Conservation (phyloP, 2,888 invertebrate genomes). For the Eupithecia exiguata region DNA sequence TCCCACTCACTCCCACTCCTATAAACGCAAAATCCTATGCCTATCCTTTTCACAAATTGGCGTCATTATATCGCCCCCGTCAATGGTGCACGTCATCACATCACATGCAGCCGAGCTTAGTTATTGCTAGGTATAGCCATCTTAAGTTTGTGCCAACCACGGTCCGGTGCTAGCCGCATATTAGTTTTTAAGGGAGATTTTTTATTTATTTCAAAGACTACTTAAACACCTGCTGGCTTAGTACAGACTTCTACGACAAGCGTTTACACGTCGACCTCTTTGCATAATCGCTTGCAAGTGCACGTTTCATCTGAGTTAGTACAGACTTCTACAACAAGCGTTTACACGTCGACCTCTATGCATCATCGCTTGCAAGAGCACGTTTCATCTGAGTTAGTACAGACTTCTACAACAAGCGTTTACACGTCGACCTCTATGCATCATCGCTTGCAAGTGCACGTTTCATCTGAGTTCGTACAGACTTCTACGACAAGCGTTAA, state of each 20-base stretch:
- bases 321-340: neutral
- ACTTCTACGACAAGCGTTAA: neutral
- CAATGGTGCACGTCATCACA: too few relatives aligned
- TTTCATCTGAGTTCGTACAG: neutral
- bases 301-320: neutral
- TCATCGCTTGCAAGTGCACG: neutral
- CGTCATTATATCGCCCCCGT: too few relatives aligned
- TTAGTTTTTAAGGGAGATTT: too few relatives aligned
- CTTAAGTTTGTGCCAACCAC: too few relatives aligned
- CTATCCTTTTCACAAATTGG: too few relatives aligned
- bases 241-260: neutral
- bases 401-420: neutral
- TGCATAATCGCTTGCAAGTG: neutral
- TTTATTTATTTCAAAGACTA: too few relatives aligned
- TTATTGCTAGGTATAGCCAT: too few relatives aligned
- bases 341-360: neutral
- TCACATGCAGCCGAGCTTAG: too few relatives aligned
- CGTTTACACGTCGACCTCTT: slow-evolving; percentile 4
- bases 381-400: neutral
- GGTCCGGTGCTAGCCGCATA: too few relatives aligned
- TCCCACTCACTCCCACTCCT: too few relatives aligned
- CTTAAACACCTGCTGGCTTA: too few relatives aligned
- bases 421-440: neutral
- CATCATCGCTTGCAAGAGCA: neutral
- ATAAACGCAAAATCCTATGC: too few relatives aligned